phyloP scores from a whole-genome alignment of 2,888 invertebrate genomes.

The Ctenicera cuprea region DNA sequence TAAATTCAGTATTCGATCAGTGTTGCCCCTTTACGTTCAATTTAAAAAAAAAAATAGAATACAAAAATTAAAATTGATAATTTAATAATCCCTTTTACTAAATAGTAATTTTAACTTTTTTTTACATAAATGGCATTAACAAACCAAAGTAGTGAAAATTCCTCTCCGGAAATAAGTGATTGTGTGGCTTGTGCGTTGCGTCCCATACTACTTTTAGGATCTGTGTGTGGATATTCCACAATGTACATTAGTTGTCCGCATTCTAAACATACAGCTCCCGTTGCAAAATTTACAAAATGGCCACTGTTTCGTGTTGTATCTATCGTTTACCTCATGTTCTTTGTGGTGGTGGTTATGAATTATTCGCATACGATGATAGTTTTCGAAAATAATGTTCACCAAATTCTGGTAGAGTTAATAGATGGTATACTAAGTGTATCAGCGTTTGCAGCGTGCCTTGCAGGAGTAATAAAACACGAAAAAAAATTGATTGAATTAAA shows the following conservation, averaged over 20 bases:
- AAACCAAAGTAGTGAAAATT: no score
- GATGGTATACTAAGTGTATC: neutral
- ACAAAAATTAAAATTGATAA: no score
- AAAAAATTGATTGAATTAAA: slow-evolving; percentile 11
- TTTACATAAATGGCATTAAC: no score
- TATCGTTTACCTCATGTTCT: neutral
- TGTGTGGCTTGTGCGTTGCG: neutral
- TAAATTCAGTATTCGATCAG: no score
- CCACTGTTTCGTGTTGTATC: neutral
- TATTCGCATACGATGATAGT: neutral
- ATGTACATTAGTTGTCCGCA: neutral
- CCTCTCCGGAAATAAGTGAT: neutral
- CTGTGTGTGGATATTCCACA: neutral
- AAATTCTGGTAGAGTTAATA: neutral
- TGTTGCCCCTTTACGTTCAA: no score
- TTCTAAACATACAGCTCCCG: neutral
- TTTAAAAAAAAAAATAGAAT: no score
- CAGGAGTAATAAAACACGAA: neutral
- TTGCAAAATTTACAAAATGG: slow-evolving; percentile 1
- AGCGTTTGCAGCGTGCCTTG: neutral
- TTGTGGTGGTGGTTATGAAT: neutral
- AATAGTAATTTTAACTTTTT: no score
- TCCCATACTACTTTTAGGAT: neutral
- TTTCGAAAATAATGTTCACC: no score
- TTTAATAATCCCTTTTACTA: no score